These are phyloP conservation scores for Hapalemur alaotrensis DNA, from an alignment of 2,797 vertebrate species.

Conservation along the genomic window DNA sequence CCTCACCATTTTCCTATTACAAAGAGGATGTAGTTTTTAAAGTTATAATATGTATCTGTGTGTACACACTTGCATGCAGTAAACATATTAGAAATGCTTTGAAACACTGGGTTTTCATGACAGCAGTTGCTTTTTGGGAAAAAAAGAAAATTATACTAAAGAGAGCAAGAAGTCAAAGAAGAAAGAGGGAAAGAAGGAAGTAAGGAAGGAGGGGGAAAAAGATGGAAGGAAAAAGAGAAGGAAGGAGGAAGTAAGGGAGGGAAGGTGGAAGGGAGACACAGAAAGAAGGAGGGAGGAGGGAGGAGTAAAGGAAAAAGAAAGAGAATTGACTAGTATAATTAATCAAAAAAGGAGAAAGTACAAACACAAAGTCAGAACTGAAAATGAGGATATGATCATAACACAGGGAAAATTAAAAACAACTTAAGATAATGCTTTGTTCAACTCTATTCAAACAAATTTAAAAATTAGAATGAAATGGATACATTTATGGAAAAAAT, in stretches of 20 bases:
- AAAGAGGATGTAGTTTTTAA: background rate
- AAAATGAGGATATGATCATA: background rate
- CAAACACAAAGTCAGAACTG: background rate
- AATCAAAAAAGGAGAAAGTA: background rate
- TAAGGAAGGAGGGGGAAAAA: background rate
- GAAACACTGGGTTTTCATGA: background rate
- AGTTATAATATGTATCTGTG: background rate
- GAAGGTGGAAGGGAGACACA: fast-evolving
- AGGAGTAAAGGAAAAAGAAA: no score
- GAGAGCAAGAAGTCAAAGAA: background rate
- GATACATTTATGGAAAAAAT: background rate
- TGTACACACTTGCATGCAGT: background rate
- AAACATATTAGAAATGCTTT: background rate
- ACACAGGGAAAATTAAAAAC: background rate
- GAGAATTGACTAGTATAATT: background rate
- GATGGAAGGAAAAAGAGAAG: no score
- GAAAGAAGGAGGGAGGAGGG: no score
- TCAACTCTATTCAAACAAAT: background rate
- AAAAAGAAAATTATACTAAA: background rate
- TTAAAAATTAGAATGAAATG: background rate
- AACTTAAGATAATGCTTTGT: background rate
- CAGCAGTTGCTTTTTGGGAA: background rate
- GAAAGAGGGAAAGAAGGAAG: background rate
- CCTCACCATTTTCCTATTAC: background rate
- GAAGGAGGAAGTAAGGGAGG: no score